Evolutionary conservation across 2,888 invertebrate genomes (phyloP).

Genomic region (Chrysotoxum bicinctum): DNA sequence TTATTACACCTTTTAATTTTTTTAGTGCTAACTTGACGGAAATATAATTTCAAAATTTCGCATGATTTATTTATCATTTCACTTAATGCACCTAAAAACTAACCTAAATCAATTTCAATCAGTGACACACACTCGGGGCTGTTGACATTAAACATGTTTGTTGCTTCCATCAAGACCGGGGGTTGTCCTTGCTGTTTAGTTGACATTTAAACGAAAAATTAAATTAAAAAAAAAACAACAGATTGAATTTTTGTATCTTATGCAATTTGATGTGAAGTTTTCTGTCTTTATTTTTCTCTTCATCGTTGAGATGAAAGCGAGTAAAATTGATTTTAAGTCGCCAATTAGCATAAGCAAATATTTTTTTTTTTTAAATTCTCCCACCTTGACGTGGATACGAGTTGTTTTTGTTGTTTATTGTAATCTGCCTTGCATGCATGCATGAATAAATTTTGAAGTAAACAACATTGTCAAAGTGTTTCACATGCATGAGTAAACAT

Average conservation of each 20-base stretch:
- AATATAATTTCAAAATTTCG: background rate
- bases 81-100: background rate
- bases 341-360: constrained; percentile 64
- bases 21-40: too few species aligned
- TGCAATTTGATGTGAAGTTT: constrained; percentile 33
- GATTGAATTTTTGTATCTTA: constrained; percentile 11
- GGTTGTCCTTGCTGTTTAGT: background rate
- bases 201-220: constrained; percentile 17
- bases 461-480: constrained; percentile 30
- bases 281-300: background rate
- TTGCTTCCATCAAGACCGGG: background rate
- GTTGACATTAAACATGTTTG: constrained; percentile 20
- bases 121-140: constrained; percentile 34
- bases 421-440: constrained; percentile 11
- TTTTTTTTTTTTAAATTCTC: constrained; percentile 6
- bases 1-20: too few species aligned
- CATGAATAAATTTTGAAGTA: constrained; percentile 23
- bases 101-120: constrained; percentile 30
- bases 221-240: constrained; percentile 4
- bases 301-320: background rate
- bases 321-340: constrained; percentile 51
- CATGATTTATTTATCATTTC: background rate
- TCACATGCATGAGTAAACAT: constrained; percentile 17
- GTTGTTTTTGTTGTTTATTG: background rate
- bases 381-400: constrained; percentile 29